Base-by-base conservation (phyloP, 2,797 vertebrate genomes). In the Cryptoprocta ferox region DNA sequence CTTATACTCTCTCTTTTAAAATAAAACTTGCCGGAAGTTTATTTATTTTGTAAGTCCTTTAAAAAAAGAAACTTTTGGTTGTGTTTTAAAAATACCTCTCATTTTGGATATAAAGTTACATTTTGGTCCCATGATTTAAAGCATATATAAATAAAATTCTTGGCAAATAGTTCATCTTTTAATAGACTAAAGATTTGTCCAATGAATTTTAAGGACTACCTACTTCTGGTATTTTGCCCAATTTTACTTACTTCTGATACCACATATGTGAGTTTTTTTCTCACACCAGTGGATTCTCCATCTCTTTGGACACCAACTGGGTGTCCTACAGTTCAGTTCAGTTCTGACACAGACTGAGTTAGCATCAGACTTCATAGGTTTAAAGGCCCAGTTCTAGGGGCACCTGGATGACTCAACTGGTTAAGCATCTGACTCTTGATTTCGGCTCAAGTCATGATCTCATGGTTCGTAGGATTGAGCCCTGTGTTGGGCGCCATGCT, bases 151-250 rank as follows among this genome's bases (percentile, higher is more conserved):
- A 71, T 39, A 88, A 82, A 86, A 78, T 53, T 92, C 11, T 81
- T 85, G 66, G 50, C 6, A 70, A 89, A 61, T 19, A 81, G 16
- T 88, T 75, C 73, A 50, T 39, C 11, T 70, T 70, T 82, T 24
- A 92, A 61, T 66, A 95, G 78, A 91, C 39, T 88, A 61, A 87
- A 83, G 70, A 83, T 93, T 82, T n/a, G 5, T 79, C 66, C 3
- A 78, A 19, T 78, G 24, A 87, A 75, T 88, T 91, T 87, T 88
- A 78, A 84, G 63, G 63, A 45, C 6, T 50, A 1, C 35, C n/a
- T 92, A 37, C 6, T 18, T 83, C 39, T 89, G 24, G 13, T 66
- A 11, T 56, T 32, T 68, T 45, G 42, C 42, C 10, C 42, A 45
- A 45, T 45, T 59, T 83, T 45, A 76, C 4, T 94, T 48, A 37